These are phyloP conservation scores for Staurois parvus DNA, from an alignment of 2,797 vertebrate species.

Conservation along the genomic window DNA sequence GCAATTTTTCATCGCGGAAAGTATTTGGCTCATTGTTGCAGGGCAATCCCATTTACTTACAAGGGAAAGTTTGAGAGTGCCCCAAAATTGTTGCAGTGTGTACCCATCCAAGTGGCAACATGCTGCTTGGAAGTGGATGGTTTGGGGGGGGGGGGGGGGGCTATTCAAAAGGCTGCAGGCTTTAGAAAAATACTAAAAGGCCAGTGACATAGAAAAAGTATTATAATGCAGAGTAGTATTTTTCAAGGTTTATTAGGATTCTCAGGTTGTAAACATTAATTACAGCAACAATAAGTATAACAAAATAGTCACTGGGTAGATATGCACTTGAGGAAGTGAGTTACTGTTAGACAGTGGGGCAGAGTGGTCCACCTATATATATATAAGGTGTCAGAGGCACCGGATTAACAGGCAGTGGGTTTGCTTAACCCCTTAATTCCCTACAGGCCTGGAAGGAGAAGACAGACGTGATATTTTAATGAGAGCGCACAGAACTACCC, in stretches of 20 bases:
- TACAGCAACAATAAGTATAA: conserved; percentile 58
- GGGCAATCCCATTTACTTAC: no score
- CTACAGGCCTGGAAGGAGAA: conserved; percentile 16
- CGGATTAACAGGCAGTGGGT: conserved; percentile 39
- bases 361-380: conserved; percentile 45
- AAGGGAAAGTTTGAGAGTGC: no score
- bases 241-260: conserved; percentile 59
- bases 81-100: no score
- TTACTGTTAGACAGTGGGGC: conserved; percentile 43
- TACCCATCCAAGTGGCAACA: no score
- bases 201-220: neutral
- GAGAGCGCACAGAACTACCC: neutral
- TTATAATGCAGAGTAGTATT: conserved; percentile 11
- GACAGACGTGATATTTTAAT: neutral
- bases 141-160: no score
- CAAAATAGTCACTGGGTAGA: conserved; percentile 49
- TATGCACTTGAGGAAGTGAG: conserved; percentile 54
- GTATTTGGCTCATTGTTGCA: no score
- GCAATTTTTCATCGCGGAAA: no score
- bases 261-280: conserved; percentile 63
- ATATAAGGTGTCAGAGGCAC: conserved; percentile 54
- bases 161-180: no score
- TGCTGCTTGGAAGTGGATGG: no score
- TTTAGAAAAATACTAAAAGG: no score
- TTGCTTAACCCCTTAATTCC: conserved; percentile 48